phyloP scores from a whole-genome alignment of 2,797 vertebrate genomes.

The Myripristis jacobus region DNA sequence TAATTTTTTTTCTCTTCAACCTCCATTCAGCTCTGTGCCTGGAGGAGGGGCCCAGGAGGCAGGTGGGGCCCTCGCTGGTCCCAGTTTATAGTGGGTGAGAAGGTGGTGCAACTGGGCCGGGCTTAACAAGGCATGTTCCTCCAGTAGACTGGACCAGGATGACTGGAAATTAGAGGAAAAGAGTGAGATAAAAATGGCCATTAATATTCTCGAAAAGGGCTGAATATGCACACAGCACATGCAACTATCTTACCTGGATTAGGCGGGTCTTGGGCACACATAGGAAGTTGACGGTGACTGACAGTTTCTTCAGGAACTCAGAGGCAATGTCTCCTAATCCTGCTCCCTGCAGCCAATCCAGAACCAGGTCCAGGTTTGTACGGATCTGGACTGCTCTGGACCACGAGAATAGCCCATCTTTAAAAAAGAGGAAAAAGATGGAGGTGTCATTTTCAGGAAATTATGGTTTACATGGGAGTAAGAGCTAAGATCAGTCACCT shows the following conservation, averaged over 20 bases:
- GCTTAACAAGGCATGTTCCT: constrained; percentile 87
- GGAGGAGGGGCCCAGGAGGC: constrained; percentile 86
- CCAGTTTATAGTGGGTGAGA: constrained; percentile 92
- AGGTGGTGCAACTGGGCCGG: constrained; percentile 92
- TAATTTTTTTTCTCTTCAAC: constrained; percentile 58
- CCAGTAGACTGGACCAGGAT: constrained; percentile 88
- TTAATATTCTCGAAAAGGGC: background rate
- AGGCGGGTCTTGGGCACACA: constrained; percentile 92
- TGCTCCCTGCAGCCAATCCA: constrained; percentile 93
- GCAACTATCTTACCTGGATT: constrained; percentile 86
- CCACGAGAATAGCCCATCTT: constrained; percentile 92
- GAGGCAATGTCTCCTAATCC: constrained; percentile 93
- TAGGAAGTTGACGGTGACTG: constrained; percentile 91
- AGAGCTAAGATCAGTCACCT: background rate
- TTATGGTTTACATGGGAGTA: background rate
- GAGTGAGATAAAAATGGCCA: background rate
- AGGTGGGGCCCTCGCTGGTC: constrained; percentile 87
- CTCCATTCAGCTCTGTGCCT: constrained; percentile 84
- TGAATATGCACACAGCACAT: background rate
- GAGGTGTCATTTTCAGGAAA: background rate
- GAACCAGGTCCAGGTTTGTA: constrained; percentile 92
- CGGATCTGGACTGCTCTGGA: constrained; percentile 93
- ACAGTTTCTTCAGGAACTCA: constrained; percentile 93
- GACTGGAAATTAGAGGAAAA: constrained; percentile 71
- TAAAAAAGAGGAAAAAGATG: constrained; percentile 1